These are phyloP conservation scores for Latrodectus geometricus DNA, from an alignment of 1,140 invertebrate genomes.

Conservation along the genomic window DNA sequence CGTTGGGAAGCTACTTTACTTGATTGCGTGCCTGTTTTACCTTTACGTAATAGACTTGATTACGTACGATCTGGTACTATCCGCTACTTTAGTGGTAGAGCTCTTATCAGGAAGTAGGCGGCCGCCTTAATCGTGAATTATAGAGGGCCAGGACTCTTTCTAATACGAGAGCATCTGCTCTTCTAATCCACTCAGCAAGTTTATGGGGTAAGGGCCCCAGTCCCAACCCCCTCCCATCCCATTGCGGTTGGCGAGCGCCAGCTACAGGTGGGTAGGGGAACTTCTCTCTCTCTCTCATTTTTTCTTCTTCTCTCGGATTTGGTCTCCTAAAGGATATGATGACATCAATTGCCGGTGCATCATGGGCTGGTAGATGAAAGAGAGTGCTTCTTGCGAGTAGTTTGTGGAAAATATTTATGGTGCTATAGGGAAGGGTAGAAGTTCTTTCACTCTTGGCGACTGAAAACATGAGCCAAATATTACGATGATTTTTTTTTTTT, in stretches of 20 bases:
- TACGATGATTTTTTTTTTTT: no score
- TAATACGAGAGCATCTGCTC: slow-evolving; percentile 35
- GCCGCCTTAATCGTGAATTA: slow-evolving; percentile 48
- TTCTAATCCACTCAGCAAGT: slow-evolving; percentile 44
- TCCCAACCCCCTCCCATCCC: background rate
- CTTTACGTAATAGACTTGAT: slow-evolving; percentile 53
- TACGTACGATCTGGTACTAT: slow-evolving; percentile 31
- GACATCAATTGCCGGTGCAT: background rate
- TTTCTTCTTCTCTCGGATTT: background rate
- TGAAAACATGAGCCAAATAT: no score
- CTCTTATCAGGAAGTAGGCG: slow-evolving; percentile 34
- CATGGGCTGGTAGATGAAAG: background rate
- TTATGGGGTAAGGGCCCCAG: slow-evolving; percentile 35
- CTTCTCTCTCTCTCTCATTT: no score
- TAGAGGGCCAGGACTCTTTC: slow-evolving; percentile 8
- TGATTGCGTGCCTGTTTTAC: slow-evolving; percentile 55
- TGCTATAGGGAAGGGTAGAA: background rate
- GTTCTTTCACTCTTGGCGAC: no score
- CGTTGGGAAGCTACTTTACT: slow-evolving; percentile 33
- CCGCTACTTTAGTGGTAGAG: slow-evolving; percentile 27
- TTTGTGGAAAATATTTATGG: background rate
- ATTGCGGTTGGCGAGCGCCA: background rate
- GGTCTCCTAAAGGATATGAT: background rate
- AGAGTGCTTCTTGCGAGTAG: background rate
- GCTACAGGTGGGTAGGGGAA: background rate